Base-by-base conservation (phyloP, 2,797 vertebrate genomes). In the Melopsittacus undulatus region DNA sequence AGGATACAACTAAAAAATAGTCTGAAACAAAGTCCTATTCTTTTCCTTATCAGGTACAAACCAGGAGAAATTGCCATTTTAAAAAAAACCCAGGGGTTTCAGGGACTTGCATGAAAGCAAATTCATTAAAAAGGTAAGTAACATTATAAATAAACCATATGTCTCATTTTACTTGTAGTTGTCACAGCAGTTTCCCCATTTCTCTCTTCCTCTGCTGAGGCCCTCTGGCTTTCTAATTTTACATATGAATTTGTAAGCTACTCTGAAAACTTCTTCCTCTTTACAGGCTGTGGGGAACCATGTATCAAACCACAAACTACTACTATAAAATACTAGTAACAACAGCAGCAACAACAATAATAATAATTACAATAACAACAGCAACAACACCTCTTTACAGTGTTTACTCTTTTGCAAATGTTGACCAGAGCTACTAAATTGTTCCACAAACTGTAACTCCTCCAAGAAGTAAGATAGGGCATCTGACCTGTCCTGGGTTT, bases 41-140 rank as follows among this genome's bases (percentile, higher is more conserved):
- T 26, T 52, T 87, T 90, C 21, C 15, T 80, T 62, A 42, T 21
- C 9, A 42, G 9, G 21, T 61, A 45, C 14, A 62, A 78, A 90
- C 56, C 8, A 52, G 23, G 26, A 91, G 76, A 88, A 92, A 77
- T 1, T 23, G 29, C 2, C 34, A 21, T 61, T 80, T 8, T 20
- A 1, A 7, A 57, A 34, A n/a, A 64, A 3, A 5, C 0, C 0
- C 9, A 24, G 1, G 0, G 2, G 45, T 83, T 91, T 89, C 5
- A 1, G 36, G 14, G 8, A 61, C 76, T 76, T 87, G 7, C 10
- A 45, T 6, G 11, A 75, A 91, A 68, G 7, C 5, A 76, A 54
- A 74, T 52, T 40, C 57, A 62, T 85, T 52, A 15, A 77, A 83
- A 85, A 90, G 8, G 6, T 23, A 85, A 51, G 17, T 69, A 61